Evolutionary conservation across 2,888 invertebrate species (phyloP).

Genomic region (Pantelozetes paolii): DNA sequence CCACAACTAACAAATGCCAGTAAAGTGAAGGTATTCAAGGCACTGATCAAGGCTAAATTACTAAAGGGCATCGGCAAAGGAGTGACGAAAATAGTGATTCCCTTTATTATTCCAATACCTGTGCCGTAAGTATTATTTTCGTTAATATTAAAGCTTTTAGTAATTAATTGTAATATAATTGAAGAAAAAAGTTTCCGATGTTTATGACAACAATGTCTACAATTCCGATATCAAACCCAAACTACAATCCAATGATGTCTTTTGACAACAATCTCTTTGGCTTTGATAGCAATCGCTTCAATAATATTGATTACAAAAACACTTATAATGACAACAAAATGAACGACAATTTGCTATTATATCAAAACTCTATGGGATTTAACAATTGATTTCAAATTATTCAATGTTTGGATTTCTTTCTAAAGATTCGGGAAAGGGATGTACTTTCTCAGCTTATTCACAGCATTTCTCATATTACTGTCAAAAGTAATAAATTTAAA

Average conservation of each 20-base stretch:
- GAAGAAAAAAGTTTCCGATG: slow-evolving; percentile 26
- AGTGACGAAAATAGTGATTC: neutral
- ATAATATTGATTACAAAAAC: neutral
- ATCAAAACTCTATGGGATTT: neutral
- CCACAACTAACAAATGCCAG: neutral
- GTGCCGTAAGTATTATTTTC: neutral
- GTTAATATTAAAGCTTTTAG: no score
- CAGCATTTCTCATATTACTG: no score
- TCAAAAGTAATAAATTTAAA: no score
- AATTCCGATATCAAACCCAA: neutral
- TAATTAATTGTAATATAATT: neutral
- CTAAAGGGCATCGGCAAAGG: neutral
- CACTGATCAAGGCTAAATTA: slow-evolving; percentile 16
- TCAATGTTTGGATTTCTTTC: no score
- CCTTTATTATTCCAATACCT: slow-evolving; percentile 11
- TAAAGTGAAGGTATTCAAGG: slow-evolving; percentile 7
- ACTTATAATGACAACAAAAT: neutral
- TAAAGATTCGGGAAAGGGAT: no score
- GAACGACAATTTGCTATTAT: neutral
- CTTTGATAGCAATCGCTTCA: slow-evolving; percentile 3
- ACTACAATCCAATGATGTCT: neutral
- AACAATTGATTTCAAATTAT: no score
- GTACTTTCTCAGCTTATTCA: no score
- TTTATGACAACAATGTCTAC: slow-evolving; percentile 28
- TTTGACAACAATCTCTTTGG: neutral